Evolutionary conservation across 2,797 vertebrate genomes (phyloP), one percentile per base, ranked within the genome.

Genomic region (Pogoniulus pusillus): DNA sequence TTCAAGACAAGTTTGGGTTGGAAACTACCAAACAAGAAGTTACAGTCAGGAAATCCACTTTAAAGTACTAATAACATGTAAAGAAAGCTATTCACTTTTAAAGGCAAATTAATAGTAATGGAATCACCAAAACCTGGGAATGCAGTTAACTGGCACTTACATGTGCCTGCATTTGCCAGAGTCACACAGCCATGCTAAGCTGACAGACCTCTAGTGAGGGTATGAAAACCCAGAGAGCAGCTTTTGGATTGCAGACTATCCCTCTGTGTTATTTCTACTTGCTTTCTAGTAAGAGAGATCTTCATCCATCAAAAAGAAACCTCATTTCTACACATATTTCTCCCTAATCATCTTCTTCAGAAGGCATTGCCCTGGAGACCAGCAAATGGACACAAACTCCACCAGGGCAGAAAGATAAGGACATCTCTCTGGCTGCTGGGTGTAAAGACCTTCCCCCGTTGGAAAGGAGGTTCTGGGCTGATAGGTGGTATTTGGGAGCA

Each of bases 311-410:
- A 82, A 77, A 77, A 89, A 85, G 41, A 92, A 80, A 34, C 5
- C 37, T 60, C 49, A 65, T 74, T 59, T 43, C 83, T 65, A 26
- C 78, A 60, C 73, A 19, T 8, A 54, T 86, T 78, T 69, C 62
- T 70, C 77, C 69, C 62, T 7, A 77, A 64, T 87, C 27, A 54
- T 78, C 83, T 66, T 32, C 74, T 87, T n/a, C 53, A 74, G 83
- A 35, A 79, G 59, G 55, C 7, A 34, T 87, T 92, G 81, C 89
- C 95, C 89, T 94, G 92, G 87, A 91, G 74, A 90, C 68, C 29
- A 14, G 29, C 18, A 9, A 47, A 64, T 9, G 78, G 78, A 43
- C 88, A 82, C 1, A 4, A 80, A 60, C 75, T 82, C 72, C 72
- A 59, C 65, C 19, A 5, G 16, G 53, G 85, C 60, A 58, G 57